Conservation (phyloP, 1,140 invertebrate species). For the Chironomus tepperi region DNA sequence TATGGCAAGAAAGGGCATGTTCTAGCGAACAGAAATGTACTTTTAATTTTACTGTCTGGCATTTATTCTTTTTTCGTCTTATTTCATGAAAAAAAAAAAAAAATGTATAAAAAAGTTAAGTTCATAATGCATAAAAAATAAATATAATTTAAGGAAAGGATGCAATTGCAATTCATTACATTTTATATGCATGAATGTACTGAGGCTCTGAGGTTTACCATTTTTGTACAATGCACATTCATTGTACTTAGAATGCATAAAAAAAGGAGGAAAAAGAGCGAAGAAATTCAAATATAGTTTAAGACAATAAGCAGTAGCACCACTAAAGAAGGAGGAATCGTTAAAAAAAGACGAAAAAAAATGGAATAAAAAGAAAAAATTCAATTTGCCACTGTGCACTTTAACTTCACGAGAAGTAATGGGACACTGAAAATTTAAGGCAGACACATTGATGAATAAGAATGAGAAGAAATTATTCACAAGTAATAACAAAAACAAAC, state of each 20-base stretch:
- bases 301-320: neutral
- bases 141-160: neutral
- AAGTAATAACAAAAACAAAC: constrained; percentile 22
- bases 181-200: constrained; percentile 17
- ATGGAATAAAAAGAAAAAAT: neutral
- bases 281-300: too few species aligned
- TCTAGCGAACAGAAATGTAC: constrained; percentile 3
- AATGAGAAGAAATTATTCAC: neutral
- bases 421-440: constrained; percentile 16
- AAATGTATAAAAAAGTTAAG: neutral
- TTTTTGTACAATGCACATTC: constrained; percentile 13
- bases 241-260: neutral
- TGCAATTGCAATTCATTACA: constrained; percentile 21
- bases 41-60: constrained; percentile 13
- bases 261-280: neutral
- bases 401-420: neutral
- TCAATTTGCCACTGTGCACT: neutral
- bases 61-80: neutral
- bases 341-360: neutral
- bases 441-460: neutral
- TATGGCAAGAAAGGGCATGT: neutral
- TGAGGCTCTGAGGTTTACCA: constrained; percentile 4
- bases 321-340: neutral
- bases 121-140: constrained; percentile 20
- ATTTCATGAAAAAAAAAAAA: neutral